Conservation (phyloP, 2,113 vertebrate genomes). For the Oceanodroma tethys region DNA sequence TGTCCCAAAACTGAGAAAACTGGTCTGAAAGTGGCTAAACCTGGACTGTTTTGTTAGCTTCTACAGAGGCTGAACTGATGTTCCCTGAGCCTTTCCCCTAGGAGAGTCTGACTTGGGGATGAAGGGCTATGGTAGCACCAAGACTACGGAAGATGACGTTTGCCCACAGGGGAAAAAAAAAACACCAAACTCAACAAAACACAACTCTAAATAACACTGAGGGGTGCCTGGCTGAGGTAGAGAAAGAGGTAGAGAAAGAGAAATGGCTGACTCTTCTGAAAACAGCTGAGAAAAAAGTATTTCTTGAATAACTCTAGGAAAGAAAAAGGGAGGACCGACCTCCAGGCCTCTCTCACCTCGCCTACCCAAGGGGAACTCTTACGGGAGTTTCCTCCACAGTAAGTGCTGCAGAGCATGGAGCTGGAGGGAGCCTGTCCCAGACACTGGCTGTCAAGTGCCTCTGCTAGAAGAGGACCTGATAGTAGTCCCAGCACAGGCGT, state of each 20-base stretch:
- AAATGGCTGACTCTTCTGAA: neutral
- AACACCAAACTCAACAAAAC: neutral
- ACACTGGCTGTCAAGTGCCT: neutral
- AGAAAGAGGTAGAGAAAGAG: neutral
- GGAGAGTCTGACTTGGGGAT: neutral
- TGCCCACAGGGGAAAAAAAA: neutral
- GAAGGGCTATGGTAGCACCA: neutral
- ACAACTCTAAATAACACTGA: neutral
- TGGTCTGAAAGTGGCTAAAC: neutral
- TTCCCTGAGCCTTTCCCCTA: neutral
- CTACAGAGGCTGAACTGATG: neutral
- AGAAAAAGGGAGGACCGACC: neutral
- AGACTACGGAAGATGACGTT: neutral
- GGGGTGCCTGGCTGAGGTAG: no score
- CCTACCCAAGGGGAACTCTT: neutral
- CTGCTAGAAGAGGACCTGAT: neutral
- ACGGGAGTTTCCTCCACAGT: neutral
- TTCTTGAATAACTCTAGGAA: neutral
- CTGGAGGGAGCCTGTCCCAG: neutral
- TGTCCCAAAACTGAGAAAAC: neutral
- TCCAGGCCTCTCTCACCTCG: neutral
- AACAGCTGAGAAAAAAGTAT: neutral
- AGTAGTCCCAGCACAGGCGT: neutral
- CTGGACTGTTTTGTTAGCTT: neutral
- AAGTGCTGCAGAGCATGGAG: neutral